Base-by-base conservation (phyloP, 2,888 invertebrate genomes). In the Unio delphinus region DNA sequence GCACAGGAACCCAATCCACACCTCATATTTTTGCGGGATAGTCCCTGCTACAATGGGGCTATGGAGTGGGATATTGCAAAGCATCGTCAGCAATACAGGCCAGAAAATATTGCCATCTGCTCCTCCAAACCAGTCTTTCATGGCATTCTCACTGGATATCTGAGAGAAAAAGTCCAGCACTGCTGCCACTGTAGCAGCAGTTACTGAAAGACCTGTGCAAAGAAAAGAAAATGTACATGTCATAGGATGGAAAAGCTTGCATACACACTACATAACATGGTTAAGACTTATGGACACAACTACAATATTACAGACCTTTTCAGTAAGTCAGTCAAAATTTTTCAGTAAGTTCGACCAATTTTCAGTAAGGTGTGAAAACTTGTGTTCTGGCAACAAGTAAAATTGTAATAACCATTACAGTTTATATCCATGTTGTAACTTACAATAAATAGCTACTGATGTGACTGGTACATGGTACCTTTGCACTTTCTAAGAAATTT, bases 91-190 rank as follows among this genome's bases (percentile, higher is more conserved):
- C 74, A 97, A 91, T 5, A 95, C 95, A 63, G 94, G 92, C 96
- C 96, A 97, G 91, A 96, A 97, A n/a, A 93, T 92, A 4, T 94
- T 93, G 11, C 96, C 96, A 79, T 95, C 93, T 64, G 92, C 90
- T 0, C 93, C 93, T 20, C 96, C 96, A 63, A 97, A 92, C 96
- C 96, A 97, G 89, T 95, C 95, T 79, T 95, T 94, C 92, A 96
- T 94, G 76, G 93, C 92, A 6, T 81, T 74, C 70, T 95, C 96
- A 30, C 94, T 93, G 87, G 95, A 94, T 71, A 96, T 92, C 75
- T 94, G 94, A 0, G 94, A 93, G 85, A 96, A 94, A 91, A 96
- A 96, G 83, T 94, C 94, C 72, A 97, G 92, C 65, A 89, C 86
- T 20, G 89, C 82, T 30, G 88, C 85, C 57, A 89, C 87, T 68